These are phyloP conservation scores for Crioceris asparagi DNA, from an alignment of 2,888 invertebrate genomes.

Conservation along the genomic window DNA sequence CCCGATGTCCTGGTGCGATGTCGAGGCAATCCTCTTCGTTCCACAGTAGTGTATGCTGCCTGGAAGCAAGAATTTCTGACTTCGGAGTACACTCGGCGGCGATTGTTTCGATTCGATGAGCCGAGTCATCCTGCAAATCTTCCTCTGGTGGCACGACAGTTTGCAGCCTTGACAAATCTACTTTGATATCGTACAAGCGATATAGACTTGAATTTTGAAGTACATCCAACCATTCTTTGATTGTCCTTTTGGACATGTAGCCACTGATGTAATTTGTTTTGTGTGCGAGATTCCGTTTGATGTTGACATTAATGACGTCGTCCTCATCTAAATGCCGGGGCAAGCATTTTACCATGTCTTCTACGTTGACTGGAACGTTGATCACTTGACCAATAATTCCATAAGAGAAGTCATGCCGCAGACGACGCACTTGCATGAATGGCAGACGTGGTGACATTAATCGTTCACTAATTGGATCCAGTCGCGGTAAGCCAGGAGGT, in stretches of 20 bases:
- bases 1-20: too few species aligned
- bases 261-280: neutral
- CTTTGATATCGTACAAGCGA: slow-evolving; percentile 1
- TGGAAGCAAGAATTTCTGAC: too few species aligned
- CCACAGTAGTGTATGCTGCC: too few species aligned
- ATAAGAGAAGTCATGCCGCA: slow-evolving; percentile 2
- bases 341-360: slow-evolving; percentile 3
- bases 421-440: slow-evolving; percentile 3
- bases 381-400: slow-evolving; percentile 4
- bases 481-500: neutral
- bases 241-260: neutral
- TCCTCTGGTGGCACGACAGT: too few species aligned
- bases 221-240: neutral
- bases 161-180: too few species aligned
- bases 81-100: too few species aligned
- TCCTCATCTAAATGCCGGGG: slow-evolving; percentile 1
- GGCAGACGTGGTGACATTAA: slow-evolving; percentile 3
- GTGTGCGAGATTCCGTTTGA: neutral
- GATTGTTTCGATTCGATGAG: too few species aligned
- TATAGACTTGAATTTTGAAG: neutral
- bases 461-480: neutral
- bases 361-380: slow-evolving; percentile 1
- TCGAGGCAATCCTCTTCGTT: too few species aligned
- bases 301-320: slow-evolving; percentile 1
- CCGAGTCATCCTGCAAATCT: too few species aligned